Conservation (phyloP, 2,113 vertebrate genomes). For the Callipepla squamata region DNA sequence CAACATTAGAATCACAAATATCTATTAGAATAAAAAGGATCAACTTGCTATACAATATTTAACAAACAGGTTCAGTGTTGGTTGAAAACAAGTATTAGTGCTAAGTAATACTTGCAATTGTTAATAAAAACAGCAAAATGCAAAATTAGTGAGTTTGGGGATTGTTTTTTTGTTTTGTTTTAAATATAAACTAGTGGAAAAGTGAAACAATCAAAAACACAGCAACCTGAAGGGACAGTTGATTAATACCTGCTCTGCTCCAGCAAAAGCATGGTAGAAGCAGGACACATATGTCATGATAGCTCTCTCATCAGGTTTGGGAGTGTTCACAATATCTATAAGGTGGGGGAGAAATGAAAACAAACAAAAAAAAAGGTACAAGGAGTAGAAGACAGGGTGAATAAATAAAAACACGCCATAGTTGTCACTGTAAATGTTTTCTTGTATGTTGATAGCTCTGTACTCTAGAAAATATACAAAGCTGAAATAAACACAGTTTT, state of each 20-base stretch:
- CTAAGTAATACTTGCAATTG: slow-evolving; percentile 7
- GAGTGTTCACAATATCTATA: slow-evolving; percentile 97
- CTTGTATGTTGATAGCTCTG: background rate
- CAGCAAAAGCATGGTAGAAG: slow-evolving; percentile 99
- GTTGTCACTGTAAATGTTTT: background rate
- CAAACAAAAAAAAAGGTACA: slow-evolving; percentile 29
- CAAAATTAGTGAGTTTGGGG: background rate
- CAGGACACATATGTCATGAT: slow-evolving; percentile 99
- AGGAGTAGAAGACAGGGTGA: slow-evolving; percentile 55
- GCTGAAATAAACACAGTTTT: background rate
- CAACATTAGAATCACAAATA: background rate
- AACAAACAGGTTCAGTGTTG: background rate
- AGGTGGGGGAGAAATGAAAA: slow-evolving; percentile 36
- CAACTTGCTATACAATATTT: background rate
- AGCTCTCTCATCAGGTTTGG: slow-evolving; percentile 97
- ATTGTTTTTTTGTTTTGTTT: background rate
- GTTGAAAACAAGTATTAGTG: slow-evolving; percentile 42
- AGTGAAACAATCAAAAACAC: slow-evolving; percentile 14
- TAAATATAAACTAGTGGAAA: slow-evolving; percentile 6
- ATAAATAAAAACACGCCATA: slow-evolving; percentile 7
- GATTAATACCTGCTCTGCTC: slow-evolving; percentile 94
- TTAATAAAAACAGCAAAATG: slow-evolving; percentile 18
- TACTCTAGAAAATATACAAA: background rate
- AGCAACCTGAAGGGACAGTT: slow-evolving; percentile 37
- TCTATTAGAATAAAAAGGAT: background rate